Evolutionary conservation across 2,888 invertebrate species (phyloP).

Genomic region (Panorpa germanica): DNA sequence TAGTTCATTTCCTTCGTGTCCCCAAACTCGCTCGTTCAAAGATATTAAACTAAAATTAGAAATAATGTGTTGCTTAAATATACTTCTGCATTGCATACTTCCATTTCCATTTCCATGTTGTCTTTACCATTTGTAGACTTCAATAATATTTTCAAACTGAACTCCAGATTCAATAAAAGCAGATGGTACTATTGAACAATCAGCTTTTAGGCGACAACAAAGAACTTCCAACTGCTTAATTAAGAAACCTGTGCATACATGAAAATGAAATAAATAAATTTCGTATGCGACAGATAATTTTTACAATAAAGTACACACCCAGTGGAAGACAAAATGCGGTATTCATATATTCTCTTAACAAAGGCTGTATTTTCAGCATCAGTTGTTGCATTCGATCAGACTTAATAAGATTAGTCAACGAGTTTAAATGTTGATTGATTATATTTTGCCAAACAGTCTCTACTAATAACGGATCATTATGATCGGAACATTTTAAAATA

Average conservation of each 20-base stretch:
- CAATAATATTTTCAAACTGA: too few species aligned
- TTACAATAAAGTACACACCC: slow-evolving; percentile 29
- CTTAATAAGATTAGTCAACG: slow-evolving; percentile 24
- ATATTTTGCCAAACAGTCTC: slow-evolving; percentile 88
- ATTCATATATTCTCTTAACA: slow-evolving; percentile 60
- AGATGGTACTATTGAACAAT: slow-evolving; percentile 56
- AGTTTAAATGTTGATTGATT: slow-evolving; percentile 36
- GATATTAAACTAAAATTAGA: slow-evolving; percentile 42
- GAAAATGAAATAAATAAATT: slow-evolving; percentile 9
- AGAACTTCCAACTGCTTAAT: slow-evolving; percentile 60
- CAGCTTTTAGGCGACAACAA: slow-evolving; percentile 50
- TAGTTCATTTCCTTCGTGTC: slow-evolving; percentile 65
- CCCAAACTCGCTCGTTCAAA: slow-evolving; percentile 73
- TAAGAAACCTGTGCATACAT: slow-evolving; percentile 44
- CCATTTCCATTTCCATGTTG: too few species aligned
- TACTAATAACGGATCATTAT: slow-evolving; percentile 71
- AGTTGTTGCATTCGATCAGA: slow-evolving; percentile 39
- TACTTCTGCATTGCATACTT: too few species aligned
- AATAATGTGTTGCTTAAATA: too few species aligned
- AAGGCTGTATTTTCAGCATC: slow-evolving; percentile 53
- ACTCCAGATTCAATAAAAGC: slow-evolving; percentile 53
- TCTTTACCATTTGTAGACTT: too few species aligned
- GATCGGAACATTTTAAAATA: slow-evolving; percentile 87
- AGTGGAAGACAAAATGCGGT: slow-evolving; percentile 79
- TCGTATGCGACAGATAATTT: slow-evolving; percentile 2